Evolutionary conservation across 2,113 vertebrate genomes (phyloP).

Genomic region (Carlito syrichta): DNA sequence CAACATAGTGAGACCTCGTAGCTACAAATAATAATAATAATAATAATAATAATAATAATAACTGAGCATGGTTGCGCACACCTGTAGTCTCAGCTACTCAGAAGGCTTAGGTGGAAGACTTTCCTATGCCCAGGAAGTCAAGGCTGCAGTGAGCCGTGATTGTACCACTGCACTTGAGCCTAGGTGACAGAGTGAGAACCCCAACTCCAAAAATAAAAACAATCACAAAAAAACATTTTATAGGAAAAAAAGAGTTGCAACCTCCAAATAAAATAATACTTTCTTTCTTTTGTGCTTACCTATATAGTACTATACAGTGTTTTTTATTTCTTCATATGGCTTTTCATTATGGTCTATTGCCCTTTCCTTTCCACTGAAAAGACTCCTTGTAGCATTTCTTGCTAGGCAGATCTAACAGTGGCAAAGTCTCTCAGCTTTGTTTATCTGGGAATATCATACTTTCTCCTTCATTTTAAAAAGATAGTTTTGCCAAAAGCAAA

Average conservation of each 20-base stretch:
- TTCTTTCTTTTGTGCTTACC: background rate
- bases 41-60: no score
- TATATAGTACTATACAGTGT: background rate
- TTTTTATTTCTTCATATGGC: background rate
- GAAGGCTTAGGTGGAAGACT: no score
- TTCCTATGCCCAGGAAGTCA: no score
- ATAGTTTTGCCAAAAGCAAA: background rate
- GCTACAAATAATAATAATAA: no score
- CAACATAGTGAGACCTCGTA: no score
- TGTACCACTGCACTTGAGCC: no score
- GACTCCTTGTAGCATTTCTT: background rate
- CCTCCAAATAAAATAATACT: background rate
- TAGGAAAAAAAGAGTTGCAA: background rate
- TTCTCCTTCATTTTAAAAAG: background rate
- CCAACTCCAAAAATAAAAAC: no score
- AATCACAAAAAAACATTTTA: no score
- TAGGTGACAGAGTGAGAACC: no score
- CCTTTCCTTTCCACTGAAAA: background rate
- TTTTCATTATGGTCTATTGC: background rate
- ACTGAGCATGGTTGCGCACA: no score
- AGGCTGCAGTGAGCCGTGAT: no score
- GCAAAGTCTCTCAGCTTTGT: background rate
- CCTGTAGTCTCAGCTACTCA: no score
- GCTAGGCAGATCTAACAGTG: background rate
- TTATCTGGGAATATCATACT: background rate